Evolutionary conservation across 2,113 vertebrate species (phyloP), one percentile per base, ranked within the genome.

Genomic region (Zingel zingel): DNA sequence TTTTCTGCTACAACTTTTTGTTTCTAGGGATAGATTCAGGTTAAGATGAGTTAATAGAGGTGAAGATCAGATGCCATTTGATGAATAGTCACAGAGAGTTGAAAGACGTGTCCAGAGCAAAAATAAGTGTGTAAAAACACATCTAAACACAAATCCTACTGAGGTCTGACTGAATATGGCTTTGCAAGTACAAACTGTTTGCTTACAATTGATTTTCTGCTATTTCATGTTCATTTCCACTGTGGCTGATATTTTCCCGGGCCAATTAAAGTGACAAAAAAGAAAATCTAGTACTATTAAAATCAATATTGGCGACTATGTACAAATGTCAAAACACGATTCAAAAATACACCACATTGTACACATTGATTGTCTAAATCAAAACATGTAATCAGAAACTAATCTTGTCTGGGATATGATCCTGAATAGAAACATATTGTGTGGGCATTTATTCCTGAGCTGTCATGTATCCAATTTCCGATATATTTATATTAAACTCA

Each of bases 221-320:
- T 81, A 0, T 72, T 86, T 83, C 71, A 58, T 11, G 3, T 82
- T 77, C 54, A 39, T 0, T 71, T 82, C n/a, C 7, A 21, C 64
- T n/a, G 45, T 51, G 45, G 12, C 67, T 78, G 81, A 65, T 87
- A 76, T 86, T 89, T 88, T 77, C 82, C 82, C 72, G 43, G 72
- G 67, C 59, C 84, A 91, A 91, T 88, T 90, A 83, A 86, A 88
- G 80, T 2, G 66, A 69, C 87, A 86, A 74, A 84, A 88, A 89
- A 77, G 45, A 78, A 86, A 77, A 61, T 56, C 68, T 64, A 51
- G 83, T 69, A 57, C 75, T 53, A 64, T 73, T 62, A 16, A 75
- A 89, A 88, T 91, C 90, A 67, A 91, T 91, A 79, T 45, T 9
- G 23, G 16, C 53, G 30, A 57, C 62, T 0, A 5, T 25, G 84